Conservation (phyloP, 2,888 invertebrate genomes). For the Euphydryas editha region DNA sequence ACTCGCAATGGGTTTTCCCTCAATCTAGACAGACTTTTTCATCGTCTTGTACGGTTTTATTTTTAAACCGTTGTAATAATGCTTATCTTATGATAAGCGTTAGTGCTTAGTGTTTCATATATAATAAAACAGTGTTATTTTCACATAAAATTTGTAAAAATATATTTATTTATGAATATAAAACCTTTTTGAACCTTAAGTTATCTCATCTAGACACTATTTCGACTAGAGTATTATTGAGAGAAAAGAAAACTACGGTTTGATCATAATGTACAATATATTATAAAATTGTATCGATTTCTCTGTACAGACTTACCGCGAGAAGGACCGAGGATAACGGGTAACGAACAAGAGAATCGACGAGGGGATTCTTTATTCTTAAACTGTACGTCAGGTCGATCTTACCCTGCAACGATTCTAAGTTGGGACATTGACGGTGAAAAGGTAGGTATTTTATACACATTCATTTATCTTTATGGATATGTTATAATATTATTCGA, state of each 20-base stretch:
- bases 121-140: no score
- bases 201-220: no score
- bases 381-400: conserved; percentile 90
- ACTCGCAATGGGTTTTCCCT: no score
- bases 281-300: conserved; percentile 9
- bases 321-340: conserved; percentile 89
- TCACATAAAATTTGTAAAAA: no score
- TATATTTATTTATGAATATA: no score
- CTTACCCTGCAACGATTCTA: conserved; percentile 89
- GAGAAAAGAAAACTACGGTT: not conserved
- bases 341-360: conserved; percentile 88
- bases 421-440: conserved; percentile 92
- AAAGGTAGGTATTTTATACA: conserved; percentile 78
- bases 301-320: conserved; percentile 84
- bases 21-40: no score
- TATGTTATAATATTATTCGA: not conserved
- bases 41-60: no score
- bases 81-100: no score
- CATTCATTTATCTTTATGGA: not conserved
- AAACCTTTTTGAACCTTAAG: no score
- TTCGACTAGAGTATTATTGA: not conserved
- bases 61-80: no score
- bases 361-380: conserved; percentile 89
- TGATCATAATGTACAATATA: not conserved
- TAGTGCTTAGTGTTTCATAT: no score